Base-by-base conservation (phyloP, 2,113 vertebrate genomes). In the Podarcis raffonei region DNA sequence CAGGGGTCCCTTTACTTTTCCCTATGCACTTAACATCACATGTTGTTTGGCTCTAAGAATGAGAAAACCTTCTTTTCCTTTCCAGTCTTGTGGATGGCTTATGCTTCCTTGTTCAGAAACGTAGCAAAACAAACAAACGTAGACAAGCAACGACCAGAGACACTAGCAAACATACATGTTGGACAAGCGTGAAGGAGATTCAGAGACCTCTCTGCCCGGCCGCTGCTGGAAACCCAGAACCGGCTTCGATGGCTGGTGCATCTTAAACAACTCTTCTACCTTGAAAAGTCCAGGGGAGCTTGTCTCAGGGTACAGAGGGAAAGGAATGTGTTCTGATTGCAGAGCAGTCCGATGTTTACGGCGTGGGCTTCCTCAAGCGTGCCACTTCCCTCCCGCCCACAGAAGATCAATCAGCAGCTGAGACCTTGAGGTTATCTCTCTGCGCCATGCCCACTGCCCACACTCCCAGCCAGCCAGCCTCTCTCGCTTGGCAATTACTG, bases 391-490 rank as follows among this genome's bases (percentile, higher is more conserved):
- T 90, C 75, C 78, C 87, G 18, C 78, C 88, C 83, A 62, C 76
- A 0, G 0, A 86, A 77, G 89, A 93, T 87, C 84, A 89, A 2
- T 37, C 80, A 75, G 83, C 87, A 83, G 20, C 68, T 0, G 1
- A 92, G 90, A 92, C 89, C 94, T 92, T 83, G 79, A 48, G 86
- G 84, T 22, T 87, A 79, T 89, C 93, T 87, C 87, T 80, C 39
- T 65, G 37, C 83, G 71, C 83, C 68, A 81, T 37, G 57, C 77
- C 81, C 57, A 57, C 74, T 92, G 35, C n/a, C 59, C 71, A 68
- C 72, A 78, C 87, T 84, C 53, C 42, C 89, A 53, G 23, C 6
- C 74, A 93, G 80, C 22, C 59, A 62, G 59, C 18, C 59, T 62
- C 59, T 53, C 2, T 66, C 65, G 88, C 79, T 7, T 2, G 84